A percentile compares a stretch with the other conserved stretches of the same genome.
Conservation (phyloP, 2,797 vertebrate species). For the Danio jaintianensis region DNA sequence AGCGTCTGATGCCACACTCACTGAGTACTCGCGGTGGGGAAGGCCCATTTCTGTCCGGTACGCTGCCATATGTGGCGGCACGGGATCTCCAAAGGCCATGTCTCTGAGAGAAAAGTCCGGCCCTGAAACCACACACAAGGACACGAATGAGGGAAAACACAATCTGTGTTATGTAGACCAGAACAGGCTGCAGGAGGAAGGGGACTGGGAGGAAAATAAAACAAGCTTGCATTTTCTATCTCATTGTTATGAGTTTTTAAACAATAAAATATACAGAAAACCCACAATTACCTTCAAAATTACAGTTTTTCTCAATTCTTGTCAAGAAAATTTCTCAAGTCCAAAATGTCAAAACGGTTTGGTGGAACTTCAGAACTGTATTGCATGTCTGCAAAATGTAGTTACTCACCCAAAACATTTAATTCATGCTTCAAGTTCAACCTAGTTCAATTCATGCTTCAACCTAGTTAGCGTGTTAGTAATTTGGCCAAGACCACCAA, state of each 20-base stretch:
- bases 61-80: constrained; percentile 85
- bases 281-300: too few species aligned
- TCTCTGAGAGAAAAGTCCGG: constrained; percentile 92
- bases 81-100: constrained; percentile 88
- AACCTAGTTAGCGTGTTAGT: too few species aligned
- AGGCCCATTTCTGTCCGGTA: constrained; percentile 90
- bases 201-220: neutral
- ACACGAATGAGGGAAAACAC: constrained; percentile 38
- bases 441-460: too few species aligned
- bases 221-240: neutral
- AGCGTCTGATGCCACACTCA: constrained; percentile 89
- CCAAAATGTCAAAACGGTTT: too few species aligned
- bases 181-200: constrained; percentile 9
- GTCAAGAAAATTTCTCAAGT: too few species aligned
- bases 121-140: constrained; percentile 71
- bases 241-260: neutral
- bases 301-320: too few species aligned
- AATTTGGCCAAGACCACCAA: too few species aligned
- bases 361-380: too few species aligned
- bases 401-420: too few species aligned
- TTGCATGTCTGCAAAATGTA: too few species aligned
- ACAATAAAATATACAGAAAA: neutral
- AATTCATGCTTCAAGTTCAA: too few species aligned
- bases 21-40: constrained; percentile 91
- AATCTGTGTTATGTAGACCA: constrained; percentile 2